Percentiles rank a stretch among this genome's conserved stretches.
Conservation (phyloP, 2,888 invertebrate genomes). For the Drosophila nr. fundita region DNA sequence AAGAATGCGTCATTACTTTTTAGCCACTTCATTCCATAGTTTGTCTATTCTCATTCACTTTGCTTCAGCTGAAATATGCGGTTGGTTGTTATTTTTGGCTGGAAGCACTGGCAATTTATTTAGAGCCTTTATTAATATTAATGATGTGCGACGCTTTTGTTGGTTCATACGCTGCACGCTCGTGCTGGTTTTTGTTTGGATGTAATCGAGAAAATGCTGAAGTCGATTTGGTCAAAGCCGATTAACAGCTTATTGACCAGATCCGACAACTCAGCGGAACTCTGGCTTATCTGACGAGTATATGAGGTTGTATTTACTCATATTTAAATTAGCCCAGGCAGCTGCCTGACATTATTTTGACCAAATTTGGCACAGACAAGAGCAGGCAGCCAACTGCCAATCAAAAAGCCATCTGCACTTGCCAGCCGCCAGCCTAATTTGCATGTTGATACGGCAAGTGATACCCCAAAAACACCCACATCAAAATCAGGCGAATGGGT, state of each 20-base stretch:
- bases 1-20: background rate
- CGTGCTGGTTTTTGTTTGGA: slow-evolving; percentile 7
- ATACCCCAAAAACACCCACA: slow-evolving; percentile 32
- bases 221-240: slow-evolving; percentile 20
- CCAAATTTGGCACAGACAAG: slow-evolving; percentile 25
- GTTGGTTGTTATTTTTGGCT: slow-evolving; percentile 66
- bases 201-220: slow-evolving; percentile 33
- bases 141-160: slow-evolving; percentile 63
- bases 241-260: slow-evolving; percentile 36
- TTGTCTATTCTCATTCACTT: slow-evolving; percentile 53
- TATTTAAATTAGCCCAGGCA: slow-evolving; percentile 40
- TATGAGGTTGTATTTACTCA: slow-evolving; percentile 32
- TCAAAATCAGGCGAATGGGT: slow-evolving; percentile 25
- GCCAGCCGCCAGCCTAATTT: slow-evolving; percentile 58
- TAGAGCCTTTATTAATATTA: slow-evolving; percentile 76
- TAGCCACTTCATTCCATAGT: slow-evolving; percentile 4
- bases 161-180: slow-evolving; percentile 28
- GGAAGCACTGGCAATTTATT: slow-evolving; percentile 60
- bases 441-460: slow-evolving; percentile 56
- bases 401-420: slow-evolving; percentile 73
- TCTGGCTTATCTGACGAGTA: slow-evolving; percentile 18
- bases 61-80: slow-evolving; percentile 44
- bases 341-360: slow-evolving; percentile 38
- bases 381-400: slow-evolving; percentile 42
- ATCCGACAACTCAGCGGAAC: slow-evolving; percentile 19